phyloP scores from a whole-genome alignment of 2,888 invertebrate genomes.

The Leptinotarsa rubiginosa region DNA sequence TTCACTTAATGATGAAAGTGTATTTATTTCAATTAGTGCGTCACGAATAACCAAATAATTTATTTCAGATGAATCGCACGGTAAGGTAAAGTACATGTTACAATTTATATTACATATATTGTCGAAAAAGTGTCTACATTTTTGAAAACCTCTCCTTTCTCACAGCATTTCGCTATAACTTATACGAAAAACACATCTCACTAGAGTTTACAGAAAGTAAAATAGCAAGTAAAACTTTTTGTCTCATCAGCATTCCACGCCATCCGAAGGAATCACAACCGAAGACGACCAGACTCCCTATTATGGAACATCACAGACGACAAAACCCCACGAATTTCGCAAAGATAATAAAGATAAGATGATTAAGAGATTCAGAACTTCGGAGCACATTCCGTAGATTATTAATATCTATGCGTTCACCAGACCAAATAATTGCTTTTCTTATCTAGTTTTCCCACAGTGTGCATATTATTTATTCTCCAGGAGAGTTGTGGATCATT shows the following conservation, averaged over 20 bases:
- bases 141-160: no score
- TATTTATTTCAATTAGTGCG: no score
- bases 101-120: no score
- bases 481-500: conserved; percentile 29
- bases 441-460: conserved; percentile 47
- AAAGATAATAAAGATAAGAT: conserved; percentile 39
- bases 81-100: no score
- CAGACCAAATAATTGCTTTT: conserved; percentile 52
- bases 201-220: background rate
- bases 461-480: conserved; percentile 36
- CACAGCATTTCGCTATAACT: no score
- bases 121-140: no score
- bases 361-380: conserved; percentile 41
- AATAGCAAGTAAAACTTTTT: background rate
- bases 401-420: conserved; percentile 48
- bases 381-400: conserved; percentile 32
- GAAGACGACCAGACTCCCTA: conserved; percentile 13
- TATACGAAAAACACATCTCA: background rate
- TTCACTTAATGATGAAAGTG: no score
- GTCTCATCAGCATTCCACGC: conserved; percentile 7
- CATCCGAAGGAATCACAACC: conserved; percentile 7
- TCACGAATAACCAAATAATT: no score
- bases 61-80: no score
- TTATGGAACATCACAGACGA: conserved; percentile 12
- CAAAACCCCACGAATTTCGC: conserved; percentile 16